phyloP scores from a whole-genome alignment of 2,113 vertebrate species.

The Nematolebias whitei region DNA sequence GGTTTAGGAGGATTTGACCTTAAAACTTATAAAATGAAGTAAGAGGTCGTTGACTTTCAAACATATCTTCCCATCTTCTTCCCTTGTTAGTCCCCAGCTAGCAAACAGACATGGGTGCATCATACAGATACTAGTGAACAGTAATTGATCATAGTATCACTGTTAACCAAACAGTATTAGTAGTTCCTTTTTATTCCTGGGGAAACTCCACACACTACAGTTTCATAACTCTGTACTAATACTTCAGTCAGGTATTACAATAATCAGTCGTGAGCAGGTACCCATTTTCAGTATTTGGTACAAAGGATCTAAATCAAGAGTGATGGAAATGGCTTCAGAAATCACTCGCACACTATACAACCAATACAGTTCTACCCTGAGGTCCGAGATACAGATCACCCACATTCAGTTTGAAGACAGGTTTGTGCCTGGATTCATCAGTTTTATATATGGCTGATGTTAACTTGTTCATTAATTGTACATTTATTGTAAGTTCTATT shows the following conservation, averaged over 20 bases:
- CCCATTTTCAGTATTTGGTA: not conserved
- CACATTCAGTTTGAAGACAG: not conserved
- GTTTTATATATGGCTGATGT: not conserved
- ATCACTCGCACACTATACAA: not conserved
- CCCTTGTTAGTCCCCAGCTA: not conserved
- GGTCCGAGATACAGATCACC: not conserved
- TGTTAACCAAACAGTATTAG: not conserved
- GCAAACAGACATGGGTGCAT: not conserved
- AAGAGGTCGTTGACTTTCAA: not conserved
- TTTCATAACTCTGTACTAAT: not conserved
- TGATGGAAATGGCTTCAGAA: not conserved
- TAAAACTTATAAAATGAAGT: not conserved
- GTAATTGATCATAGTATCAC: not conserved
- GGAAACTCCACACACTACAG: not conserved
- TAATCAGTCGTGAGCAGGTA: not conserved
- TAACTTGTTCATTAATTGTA: not conserved
- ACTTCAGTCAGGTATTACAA: not conserved
- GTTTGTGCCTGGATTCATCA: not conserved
- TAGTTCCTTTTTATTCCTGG: not conserved
- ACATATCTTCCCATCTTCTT: not conserved
- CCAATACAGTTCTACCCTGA: not conserved
- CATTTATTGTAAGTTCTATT: not conserved
- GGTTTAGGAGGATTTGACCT: not conserved
- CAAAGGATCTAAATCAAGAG: not conserved
- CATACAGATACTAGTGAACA: not conserved